Evolutionary conservation across 2,797 vertebrate species (phyloP).

Genomic region (Sebastes variabilis): DNA sequence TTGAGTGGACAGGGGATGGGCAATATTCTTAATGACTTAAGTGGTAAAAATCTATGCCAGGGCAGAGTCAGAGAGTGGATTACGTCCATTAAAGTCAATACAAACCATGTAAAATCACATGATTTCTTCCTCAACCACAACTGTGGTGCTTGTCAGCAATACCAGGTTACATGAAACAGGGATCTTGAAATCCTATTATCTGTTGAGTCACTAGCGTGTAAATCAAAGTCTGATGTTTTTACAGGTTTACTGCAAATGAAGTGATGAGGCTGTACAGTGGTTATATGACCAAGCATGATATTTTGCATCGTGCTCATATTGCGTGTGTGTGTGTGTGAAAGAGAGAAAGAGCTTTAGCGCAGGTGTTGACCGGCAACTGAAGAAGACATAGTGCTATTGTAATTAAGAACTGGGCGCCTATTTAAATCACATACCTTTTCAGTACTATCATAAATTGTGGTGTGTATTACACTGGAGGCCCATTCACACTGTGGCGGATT

Average conservation of each 20-base stretch:
- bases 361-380: not conserved
- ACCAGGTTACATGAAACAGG: not conserved
- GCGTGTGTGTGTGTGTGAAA: not conserved
- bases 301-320: not conserved
- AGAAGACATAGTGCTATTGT: constrained; percentile 10
- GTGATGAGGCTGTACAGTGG: not conserved
- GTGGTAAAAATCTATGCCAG: not conserved
- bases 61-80: not conserved
- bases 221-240: not conserved
- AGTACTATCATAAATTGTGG: constrained; percentile 14
- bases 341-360: not conserved
- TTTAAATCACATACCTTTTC: constrained; percentile 34
- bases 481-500: constrained; percentile 8
- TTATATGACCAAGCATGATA: not conserved
- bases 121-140: not conserved
- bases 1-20: too few relatives aligned
- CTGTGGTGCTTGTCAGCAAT: not conserved
- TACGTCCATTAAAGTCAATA: not conserved
- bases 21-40: not conserved
- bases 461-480: not conserved
- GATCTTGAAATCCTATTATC: not conserved
- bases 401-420: constrained; percentile 27
- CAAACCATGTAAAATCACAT: not conserved
- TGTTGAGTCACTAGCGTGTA: not conserved
- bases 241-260: not conserved